Evolutionary conservation across 2,888 invertebrate species (phyloP).

Genomic region (Diploptera punctata): DNA sequence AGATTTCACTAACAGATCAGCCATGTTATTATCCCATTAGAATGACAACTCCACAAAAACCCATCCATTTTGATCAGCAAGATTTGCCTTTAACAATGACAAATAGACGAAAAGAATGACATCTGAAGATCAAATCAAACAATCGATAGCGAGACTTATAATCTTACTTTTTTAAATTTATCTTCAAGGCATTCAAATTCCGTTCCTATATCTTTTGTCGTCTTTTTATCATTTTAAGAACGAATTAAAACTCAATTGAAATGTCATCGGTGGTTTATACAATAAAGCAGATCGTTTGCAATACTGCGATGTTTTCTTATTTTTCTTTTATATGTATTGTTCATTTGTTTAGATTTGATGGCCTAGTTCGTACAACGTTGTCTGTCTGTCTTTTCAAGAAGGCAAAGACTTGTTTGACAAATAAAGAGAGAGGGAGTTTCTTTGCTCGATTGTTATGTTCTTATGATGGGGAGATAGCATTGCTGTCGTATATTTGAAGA

Average conservation of each 20-base stretch:
- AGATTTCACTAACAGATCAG: too few species aligned
- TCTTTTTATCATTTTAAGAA: not conserved
- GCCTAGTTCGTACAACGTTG: too few species aligned
- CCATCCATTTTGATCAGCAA: too few species aligned
- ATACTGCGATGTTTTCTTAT: not conserved
- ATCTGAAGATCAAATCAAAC: not conserved
- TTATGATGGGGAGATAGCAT: not conserved
- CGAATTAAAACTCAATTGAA: constrained; percentile 7
- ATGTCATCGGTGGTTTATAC: not conserved
- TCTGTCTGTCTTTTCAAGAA: not conserved
- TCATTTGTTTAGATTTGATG: not conserved
- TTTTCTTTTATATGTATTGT: not conserved
- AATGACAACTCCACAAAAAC: too few species aligned
- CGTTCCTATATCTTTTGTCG: not conserved
- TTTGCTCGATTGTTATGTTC: not conserved
- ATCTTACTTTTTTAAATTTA: not conserved
- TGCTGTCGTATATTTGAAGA: too few species aligned
- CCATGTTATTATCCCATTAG: too few species aligned
- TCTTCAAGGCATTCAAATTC: not conserved
- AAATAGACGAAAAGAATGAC: not conserved
- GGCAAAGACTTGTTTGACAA: not conserved
- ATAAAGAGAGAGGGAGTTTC: not conserved
- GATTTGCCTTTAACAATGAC: not conserved
- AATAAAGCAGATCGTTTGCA: not conserved
- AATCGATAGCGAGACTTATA: not conserved